These are phyloP conservation scores for Benthosema pterotum DNA, from an alignment of 2,797 vertebrate genomes.

Conservation along the genomic window DNA sequence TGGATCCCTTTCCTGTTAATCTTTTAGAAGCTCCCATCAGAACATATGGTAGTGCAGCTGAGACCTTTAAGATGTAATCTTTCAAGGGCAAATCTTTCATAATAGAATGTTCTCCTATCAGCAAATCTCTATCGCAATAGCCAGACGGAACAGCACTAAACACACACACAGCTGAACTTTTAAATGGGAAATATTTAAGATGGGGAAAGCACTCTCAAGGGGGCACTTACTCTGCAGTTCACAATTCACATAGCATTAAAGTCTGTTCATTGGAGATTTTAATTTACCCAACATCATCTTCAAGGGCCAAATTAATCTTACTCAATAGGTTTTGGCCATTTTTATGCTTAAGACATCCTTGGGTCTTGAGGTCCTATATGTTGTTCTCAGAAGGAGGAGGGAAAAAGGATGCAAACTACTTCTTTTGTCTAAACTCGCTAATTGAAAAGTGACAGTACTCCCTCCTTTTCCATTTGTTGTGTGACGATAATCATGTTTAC, in stretches of 20 bases:
- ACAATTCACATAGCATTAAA: constrained; percentile 38
- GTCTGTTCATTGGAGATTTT: constrained; percentile 25
- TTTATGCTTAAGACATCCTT: constrained; percentile 32
- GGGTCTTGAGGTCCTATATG: constrained; percentile 26
- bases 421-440: constrained; percentile 44
- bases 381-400: constrained; percentile 10
- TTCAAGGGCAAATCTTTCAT: background rate
- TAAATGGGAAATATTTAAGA: constrained; percentile 50
- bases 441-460: constrained; percentile 41
- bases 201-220: constrained; percentile 26
- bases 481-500: constrained; percentile 56
- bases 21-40: constrained; percentile 26
- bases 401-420: too few species aligned
- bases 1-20: too few species aligned
- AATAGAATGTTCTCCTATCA: constrained; percentile 34
- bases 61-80: constrained; percentile 34
- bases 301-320: background rate
- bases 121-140: constrained; percentile 18
- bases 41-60: constrained; percentile 69
- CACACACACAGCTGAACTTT: constrained; percentile 42
- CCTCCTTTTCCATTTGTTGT: constrained; percentile 48
- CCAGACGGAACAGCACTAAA: constrained; percentile 32
- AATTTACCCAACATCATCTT: background rate
- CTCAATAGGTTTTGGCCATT: background rate
- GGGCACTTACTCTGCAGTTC: constrained; percentile 26